These are phyloP conservation scores for Scolopax bukidnonensis DNA, from an alignment of 2,797 vertebrate species.

Conservation along the genomic window DNA sequence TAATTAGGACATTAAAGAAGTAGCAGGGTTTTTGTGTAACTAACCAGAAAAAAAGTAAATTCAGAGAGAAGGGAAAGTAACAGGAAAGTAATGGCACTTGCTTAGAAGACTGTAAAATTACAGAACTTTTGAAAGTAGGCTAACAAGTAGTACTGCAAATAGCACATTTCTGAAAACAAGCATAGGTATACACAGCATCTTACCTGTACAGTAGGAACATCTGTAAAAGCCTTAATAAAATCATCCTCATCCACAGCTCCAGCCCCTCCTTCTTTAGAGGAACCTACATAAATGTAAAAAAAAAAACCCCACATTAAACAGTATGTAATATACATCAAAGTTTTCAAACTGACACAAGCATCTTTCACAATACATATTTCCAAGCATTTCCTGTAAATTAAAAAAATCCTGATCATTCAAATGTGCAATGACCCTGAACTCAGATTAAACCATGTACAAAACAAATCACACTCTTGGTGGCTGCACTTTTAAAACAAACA, in stretches of 20 bases:
- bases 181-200: background rate
- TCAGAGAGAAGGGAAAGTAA: background rate
- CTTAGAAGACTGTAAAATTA: background rate
- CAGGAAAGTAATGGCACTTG: accelerated
- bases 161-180: background rate
- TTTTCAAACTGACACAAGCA: background rate
- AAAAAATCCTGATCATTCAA: background rate
- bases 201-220: conserved; percentile 94
- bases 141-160: background rate
- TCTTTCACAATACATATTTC: background rate
- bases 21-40: background rate
- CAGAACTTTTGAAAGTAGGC: background rate
- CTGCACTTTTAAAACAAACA: background rate
- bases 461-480: background rate
- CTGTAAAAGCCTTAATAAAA: conserved; percentile 93
- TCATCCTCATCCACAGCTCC: conserved; percentile 95
- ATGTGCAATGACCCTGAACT: background rate
- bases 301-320: background rate
- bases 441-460: background rate
- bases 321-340: background rate
- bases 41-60: background rate
- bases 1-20: background rate
- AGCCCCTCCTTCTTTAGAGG: conserved; percentile 89
- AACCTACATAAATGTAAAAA: conserved; percentile 71
- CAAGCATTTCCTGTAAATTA: background rate